These are phyloP conservation scores for Tachysurus fulvidraco DNA, from an alignment of 2,113 vertebrate genomes.

Conservation along the genomic window DNA sequence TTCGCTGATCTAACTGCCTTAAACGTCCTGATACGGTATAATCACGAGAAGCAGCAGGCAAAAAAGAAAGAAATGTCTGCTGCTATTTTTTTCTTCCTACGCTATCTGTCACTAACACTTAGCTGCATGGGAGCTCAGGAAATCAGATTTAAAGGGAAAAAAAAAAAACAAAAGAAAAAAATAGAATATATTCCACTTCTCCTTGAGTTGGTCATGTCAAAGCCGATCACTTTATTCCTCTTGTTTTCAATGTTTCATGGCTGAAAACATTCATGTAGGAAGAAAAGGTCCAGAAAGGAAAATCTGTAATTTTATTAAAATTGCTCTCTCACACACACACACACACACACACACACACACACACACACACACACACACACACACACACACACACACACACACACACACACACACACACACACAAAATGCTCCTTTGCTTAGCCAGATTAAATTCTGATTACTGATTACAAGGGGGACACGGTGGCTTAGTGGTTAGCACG, in stretches of 20 bases:
- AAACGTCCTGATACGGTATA: neutral
- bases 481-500: too few species aligned
- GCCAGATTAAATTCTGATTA: neutral
- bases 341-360: neutral
- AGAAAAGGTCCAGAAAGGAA: too few species aligned
- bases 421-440: neutral
- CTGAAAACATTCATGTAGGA: neutral
- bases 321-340: neutral
- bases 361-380: neutral
- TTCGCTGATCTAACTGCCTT: neutral
- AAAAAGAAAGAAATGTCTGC: neutral
- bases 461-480: too few species aligned
- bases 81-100: neutral
- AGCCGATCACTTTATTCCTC: conserved; percentile 16
- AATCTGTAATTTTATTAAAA: neutral
- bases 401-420: neutral
- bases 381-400: neutral
- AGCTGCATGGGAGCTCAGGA: neutral
- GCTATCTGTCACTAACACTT: neutral
- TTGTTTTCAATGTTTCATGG: neutral
- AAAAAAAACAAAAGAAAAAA: neutral
- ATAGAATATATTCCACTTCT: neutral
- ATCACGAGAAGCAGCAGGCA: neutral
- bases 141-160: neutral
- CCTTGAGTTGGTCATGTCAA: conserved; percentile 8